Base-by-base conservation (phyloP, 2,113 vertebrate genomes). In the Thalassarche chlororhynchos region DNA sequence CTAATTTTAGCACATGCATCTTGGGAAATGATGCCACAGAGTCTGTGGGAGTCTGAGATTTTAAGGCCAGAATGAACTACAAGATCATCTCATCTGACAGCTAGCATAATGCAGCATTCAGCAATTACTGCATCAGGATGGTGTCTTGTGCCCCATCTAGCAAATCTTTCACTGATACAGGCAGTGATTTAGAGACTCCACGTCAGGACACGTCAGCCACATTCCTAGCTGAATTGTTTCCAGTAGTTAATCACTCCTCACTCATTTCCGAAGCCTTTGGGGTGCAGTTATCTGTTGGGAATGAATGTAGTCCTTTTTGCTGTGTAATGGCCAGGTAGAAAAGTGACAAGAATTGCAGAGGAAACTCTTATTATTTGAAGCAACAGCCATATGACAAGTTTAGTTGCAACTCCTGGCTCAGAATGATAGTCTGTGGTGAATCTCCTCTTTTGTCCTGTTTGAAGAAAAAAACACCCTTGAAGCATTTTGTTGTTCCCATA, bases 151-250 rank as follows among this genome's bases (percentile, higher is more conserved):
- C 54, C 72, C 66, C 47, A 3, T 14, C 10, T 70, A 25, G 74
- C 51, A 25, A 3, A 9, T 8, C n/a, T n/a, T 17, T 31, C 49
- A 10, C 10, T 10, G 38, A 10, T 7, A 14, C 13, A 6, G 78
- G 47, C 17, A 12, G 62, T 34, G 83, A 32, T 9, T 40, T 29
- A 31, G 40, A 62, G 69, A 11, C 40, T 47, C 20, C 62, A 12
- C 7, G 2, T 3, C 54, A 65, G 58, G 52, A 19, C 1, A 1
- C 12, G 14, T 9, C 65, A 58, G 64, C 42, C 3, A 1, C 1
- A 0, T 19, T n/a, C 49, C 61, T 32, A 32, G 52, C 52, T 12
- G 66, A 38, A 68, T 1, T 32, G 13, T 17, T 66, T 26, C 28
- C n/a, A 34, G 46, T 1, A 36, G 26, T 60, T 80, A 26, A 21